Base-by-base conservation (phyloP, 2,797 vertebrate genomes). In the Tinamus major region DNA sequence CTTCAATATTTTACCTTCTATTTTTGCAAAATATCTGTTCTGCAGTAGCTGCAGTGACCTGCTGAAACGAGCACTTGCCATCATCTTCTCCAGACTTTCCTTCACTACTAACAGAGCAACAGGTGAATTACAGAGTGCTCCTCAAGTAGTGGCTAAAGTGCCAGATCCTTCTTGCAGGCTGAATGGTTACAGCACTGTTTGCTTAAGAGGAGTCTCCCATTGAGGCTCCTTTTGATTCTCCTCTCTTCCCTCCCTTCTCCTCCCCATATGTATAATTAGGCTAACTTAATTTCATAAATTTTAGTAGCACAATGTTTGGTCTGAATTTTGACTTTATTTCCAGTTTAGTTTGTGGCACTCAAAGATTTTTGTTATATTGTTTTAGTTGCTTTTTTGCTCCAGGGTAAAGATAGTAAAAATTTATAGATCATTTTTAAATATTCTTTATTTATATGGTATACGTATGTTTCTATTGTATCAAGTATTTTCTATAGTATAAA, bases 141-240 rank as follows among this genome's bases (percentile, higher is more conserved):
- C 33, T 56, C 0, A 0, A 33, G 37, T 15, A 55, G 37, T 39
- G 33, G 35, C 29, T 35, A 3, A 0, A 0, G 4, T 17, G 9
- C 0, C 9, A 24, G 39, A 17, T 56, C 31, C 64, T 71, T 8
- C 59, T 76, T 79, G 69, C 70, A 65, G 69, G 35, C 58, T 78
- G 63, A 62, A 42, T 19, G n/a, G 61, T 46, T 46, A 5, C 20
- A 23, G 42, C 42, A 12, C 15, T 7, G 11, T 12, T 69, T 31
- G 37, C 5, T 27, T 44, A 24, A 13, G 33, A 9, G 29, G 7
- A 24, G 4, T 44, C 10, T 41, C 6, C 67, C n/a, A 17, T 0
- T 23, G 26, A 1, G 3, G 46, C 31, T 91, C 6, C 17, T 79
- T 55, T 9, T 62, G 7, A 26, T 26, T 72, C n/a, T 55, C 0